phyloP scores from a whole-genome alignment of 2,797 vertebrate genomes.

The Pseudochirops cupreus region DNA sequence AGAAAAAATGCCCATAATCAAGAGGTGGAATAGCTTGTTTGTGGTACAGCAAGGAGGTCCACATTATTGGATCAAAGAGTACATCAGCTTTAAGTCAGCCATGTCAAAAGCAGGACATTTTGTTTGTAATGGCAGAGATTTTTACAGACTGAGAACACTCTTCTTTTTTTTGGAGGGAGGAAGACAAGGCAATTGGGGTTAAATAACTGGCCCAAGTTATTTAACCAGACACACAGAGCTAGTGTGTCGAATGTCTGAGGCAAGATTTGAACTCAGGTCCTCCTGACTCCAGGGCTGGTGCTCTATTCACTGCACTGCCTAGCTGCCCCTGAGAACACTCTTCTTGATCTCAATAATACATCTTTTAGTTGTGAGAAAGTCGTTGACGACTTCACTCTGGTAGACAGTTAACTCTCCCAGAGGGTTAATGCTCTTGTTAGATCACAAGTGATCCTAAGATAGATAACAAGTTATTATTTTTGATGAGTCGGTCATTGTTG shows the following conservation, averaged over 20 bases:
- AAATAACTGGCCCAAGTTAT: too few species aligned
- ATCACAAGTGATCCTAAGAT: background rate
- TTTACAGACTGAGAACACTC: background rate
- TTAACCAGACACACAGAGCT: too few species aligned
- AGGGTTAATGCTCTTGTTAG: background rate
- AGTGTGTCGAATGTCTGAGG: too few species aligned
- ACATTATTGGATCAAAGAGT: background rate
- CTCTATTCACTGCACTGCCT: too few species aligned
- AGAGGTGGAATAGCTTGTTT: background rate
- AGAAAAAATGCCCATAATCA: background rate
- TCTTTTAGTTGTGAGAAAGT: background rate
- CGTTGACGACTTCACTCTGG: background rate
- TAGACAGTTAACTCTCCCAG: background rate
- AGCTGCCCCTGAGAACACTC: background rate
- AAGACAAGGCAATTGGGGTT: too few species aligned
- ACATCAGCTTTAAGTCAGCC: background rate
- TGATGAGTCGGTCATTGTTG: background rate
- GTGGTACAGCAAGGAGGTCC: background rate
- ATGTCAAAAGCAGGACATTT: background rate
- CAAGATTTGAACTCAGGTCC: too few species aligned
- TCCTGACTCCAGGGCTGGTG: too few species aligned
- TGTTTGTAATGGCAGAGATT: background rate
- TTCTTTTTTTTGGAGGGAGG: background rate
- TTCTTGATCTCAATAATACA: background rate
- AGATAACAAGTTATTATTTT: background rate